Evolutionary conservation across 2,888 invertebrate species (phyloP), one percentile per base, ranked within the genome.

Genomic region (Heliconius erato): DNA sequence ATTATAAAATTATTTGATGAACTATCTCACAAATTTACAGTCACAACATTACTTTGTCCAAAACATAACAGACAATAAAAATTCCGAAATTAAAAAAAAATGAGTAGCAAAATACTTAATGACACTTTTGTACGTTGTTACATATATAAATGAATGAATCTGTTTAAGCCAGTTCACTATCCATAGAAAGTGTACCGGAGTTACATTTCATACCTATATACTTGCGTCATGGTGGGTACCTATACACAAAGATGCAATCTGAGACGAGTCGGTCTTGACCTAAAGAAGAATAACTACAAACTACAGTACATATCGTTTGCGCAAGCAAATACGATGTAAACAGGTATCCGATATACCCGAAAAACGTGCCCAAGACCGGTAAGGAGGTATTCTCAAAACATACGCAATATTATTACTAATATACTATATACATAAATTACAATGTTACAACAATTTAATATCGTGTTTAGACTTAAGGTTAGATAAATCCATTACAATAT

Each of bases 241-340:
- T 63, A 65, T 26, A 67, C 19, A 67, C 26, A 78, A 65, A 76
- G 77, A 72, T 80, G 72, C 63, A 44, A 83, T 79, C 79, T 65
- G 68, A 81, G 68, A 80, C 80, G 78, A 74, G 79, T 74, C 68
- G 74, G 69, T 83, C 83, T 83, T 83, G 83, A 83, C 83, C 81
- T 65, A 83, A 83, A 78, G 79, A 79, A 72, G 23, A 54, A 54
- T 54, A 54, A 54, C 49, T 54, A 54, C 19, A 54, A 65, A 68
- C 78, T 28, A 76, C 77, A 28, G 54, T 44, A 49, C 32, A 69
- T 26, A 28, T 12, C 44, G 40, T 44, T 78, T 78, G 77, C 77
- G 65, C 65, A 78, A 78, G 44, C 28, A 67, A 44, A 65, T 63
- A 59, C 32, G 32, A 32, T 3, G 32, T 14, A 16, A 35, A 32